phyloP scores from a whole-genome alignment of 1,140 invertebrate genomes.

The Pseudomyrmex concolor region DNA sequence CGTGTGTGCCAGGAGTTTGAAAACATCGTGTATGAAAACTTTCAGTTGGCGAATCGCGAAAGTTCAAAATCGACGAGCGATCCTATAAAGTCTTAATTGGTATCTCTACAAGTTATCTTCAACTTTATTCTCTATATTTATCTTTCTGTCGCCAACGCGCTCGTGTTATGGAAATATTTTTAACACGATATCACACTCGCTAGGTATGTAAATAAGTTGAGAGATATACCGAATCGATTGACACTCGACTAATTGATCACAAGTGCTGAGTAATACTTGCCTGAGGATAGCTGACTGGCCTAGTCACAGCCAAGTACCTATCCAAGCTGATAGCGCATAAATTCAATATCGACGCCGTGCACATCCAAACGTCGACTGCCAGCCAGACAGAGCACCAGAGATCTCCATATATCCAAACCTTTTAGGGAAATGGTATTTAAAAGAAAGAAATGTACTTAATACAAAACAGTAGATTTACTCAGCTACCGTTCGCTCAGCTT shows the following conservation, averaged over 20 bases:
- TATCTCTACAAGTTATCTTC: too few relatives aligned
- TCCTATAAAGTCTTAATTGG: too few relatives aligned
- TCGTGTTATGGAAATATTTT: conserved; percentile 1
- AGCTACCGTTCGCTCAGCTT: neutral
- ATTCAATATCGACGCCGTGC: conserved; percentile 97
- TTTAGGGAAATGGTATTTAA: conserved; percentile 11
- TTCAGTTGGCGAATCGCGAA: too few relatives aligned
- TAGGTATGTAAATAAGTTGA: too few relatives aligned
- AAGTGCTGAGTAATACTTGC: conserved; percentile 73
- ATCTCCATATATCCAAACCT: conserved; percentile 97
- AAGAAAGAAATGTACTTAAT: neutral
- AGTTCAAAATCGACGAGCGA: too few relatives aligned
- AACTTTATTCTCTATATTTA: too few relatives aligned
- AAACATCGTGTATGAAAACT: too few relatives aligned
- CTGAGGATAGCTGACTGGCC: conserved; percentile 95
- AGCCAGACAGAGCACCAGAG: conserved; percentile 97
- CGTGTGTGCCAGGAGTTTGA: too few relatives aligned
- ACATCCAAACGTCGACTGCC: conserved; percentile 98
- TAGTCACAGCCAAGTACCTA: conserved; percentile 97
- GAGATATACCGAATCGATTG: conserved; percentile 1
- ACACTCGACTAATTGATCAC: conserved; percentile 27
- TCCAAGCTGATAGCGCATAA: conserved; percentile 96
- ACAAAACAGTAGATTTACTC: neutral
- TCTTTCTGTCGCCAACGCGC: neutral
- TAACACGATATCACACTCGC: too few relatives aligned